These are phyloP conservation scores for Willowsia nigromaculata DNA, from an alignment of 2,888 invertebrate genomes.

Conservation along the genomic window DNA sequence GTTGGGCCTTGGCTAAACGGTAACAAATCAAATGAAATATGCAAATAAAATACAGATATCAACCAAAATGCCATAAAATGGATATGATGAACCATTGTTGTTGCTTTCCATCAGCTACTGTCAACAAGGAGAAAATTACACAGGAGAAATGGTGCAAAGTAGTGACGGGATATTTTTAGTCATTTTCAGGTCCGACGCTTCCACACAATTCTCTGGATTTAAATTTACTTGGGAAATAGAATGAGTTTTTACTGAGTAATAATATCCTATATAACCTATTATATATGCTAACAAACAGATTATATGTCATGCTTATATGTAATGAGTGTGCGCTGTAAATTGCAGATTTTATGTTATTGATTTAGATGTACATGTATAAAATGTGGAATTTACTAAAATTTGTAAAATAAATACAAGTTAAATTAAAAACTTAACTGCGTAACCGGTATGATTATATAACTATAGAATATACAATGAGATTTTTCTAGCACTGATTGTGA, in stretches of 20 bases:
- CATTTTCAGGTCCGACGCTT: conserved; percentile 64
- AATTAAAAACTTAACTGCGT: no score
- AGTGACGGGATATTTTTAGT: conserved; percentile 66
- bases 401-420: neutral
- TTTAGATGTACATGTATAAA: neutral
- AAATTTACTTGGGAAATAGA: conserved; percentile 69
- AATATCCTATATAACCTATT: no score
- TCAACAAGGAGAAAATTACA: conserved; percentile 52
- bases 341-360: neutral
- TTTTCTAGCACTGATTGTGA: neutral
- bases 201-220: conserved; percentile 72
- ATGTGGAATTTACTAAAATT: neutral
- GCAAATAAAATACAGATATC: neutral
- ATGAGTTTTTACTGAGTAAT: no score
- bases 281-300: no score
- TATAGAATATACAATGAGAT: neutral
- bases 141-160: conserved; percentile 51
- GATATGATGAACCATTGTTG: no score
- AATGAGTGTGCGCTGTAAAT: no score
- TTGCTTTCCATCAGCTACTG: no score
- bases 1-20: conserved; percentile 67
- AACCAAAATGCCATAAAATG: neutral
- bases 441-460: neutral
- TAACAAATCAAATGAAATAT: neutral
- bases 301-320: no score